Base-by-base conservation (phyloP, 2,888 invertebrate genomes). In the Metacarcinus magister region DNA sequence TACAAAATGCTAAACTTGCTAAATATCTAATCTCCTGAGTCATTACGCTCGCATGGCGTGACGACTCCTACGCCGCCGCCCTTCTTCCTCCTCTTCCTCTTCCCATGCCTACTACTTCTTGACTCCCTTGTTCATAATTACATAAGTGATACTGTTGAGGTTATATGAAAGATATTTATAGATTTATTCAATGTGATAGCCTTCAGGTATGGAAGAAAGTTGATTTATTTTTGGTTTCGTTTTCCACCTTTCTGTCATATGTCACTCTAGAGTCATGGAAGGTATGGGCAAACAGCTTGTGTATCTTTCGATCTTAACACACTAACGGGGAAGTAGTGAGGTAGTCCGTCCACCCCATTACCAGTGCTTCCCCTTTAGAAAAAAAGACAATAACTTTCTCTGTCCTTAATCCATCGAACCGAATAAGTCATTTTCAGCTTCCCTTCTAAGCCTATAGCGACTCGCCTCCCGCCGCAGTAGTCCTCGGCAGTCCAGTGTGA, bases 341-440 rank as follows among this genome's bases (percentile, higher is more conserved):
- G 87, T 16, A 39, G 32, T 32, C 87, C 39, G 87, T 87, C 87
- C 87, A 39, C 87, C 28, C 87, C 39, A 87, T 87, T 39, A 87
- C 87, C 39, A 39, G 39, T 39, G 39, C 16, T 39, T 32, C 39
- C 39, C 39, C 87, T 87, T 87, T 19, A 39, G 87, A 39, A 87
- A 87, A 87, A 87, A 92, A 54, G n/a, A 48, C 75, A 93, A 32
- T 43, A 39, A 93, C 93, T 93, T 93, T 93, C 93, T 75, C 93
- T n/a, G 7, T 75, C 75, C 67, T 60, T 43, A 93, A 75, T 93
- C 67, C 75, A n/a, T 0, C 67, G 67, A 93, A 23, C 23, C 93
- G 44, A 43, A 44, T 75, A 93, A 67, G 75, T 93, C 23, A 75
- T 93, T 93, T 93, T 93, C 75, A 43, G 67, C 91, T 44, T n/a